Evolutionary conservation across 2,797 vertebrate genomes (phyloP).

Genomic region (Scyliorhinus canicula): DNA sequence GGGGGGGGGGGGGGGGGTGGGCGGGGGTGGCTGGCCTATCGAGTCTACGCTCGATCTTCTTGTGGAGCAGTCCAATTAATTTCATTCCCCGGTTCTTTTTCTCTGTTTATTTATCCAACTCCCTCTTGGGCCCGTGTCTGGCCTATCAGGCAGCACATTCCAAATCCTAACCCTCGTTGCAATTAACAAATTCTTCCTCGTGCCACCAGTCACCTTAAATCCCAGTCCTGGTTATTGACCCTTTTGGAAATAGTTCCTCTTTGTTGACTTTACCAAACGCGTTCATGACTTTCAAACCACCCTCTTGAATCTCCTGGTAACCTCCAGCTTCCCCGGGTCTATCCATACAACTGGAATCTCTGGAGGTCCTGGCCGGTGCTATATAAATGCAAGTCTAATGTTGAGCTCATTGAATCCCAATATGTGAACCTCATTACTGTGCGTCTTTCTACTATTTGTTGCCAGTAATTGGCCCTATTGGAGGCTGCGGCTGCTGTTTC

Average conservation of each 20-base stretch:
- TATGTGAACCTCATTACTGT: not conserved
- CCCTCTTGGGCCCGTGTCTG: too few relatives aligned
- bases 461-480: not conserved
- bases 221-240: not conserved
- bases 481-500: too few relatives aligned
- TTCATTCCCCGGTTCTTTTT: too few relatives aligned
- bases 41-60: too few relatives aligned
- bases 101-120: too few relatives aligned
- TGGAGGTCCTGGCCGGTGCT: not conserved
- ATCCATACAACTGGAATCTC: too few relatives aligned
- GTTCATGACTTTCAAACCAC: not conserved
- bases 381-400: not conserved
- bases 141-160: not conserved
- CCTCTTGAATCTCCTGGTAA: too few relatives aligned
- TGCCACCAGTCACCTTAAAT: not conserved
- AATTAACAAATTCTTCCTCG: too few relatives aligned
- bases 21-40: too few relatives aligned
- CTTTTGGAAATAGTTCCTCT: not conserved
- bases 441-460: not conserved
- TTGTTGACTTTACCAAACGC: not conserved
- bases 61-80: too few relatives aligned
- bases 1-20: too few relatives aligned
- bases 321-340: too few relatives aligned
- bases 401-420: not conserved
- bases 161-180: not conserved